Evolutionary conservation across 2,888 invertebrate genomes (phyloP), one percentile per base, ranked within the genome.

Genomic region (Arenicola marina): DNA sequence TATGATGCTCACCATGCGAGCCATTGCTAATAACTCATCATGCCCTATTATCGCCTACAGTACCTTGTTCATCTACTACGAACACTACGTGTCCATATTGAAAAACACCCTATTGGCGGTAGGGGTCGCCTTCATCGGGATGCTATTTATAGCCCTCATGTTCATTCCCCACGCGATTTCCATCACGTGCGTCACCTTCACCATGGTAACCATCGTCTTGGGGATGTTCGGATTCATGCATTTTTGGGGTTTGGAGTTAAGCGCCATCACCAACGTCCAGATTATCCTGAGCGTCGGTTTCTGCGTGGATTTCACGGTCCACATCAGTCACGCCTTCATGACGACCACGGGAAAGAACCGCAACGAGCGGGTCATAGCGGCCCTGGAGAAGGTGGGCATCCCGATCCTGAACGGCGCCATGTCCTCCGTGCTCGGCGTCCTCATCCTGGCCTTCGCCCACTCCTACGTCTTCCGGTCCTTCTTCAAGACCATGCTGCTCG

Each of bases 401-500:
- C 71, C 71, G 3, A 71, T 71, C 33, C 57, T 71, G 28, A 70
- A 70, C 29, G 66, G 68, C 21, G 63, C 68, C 11, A 32, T 70
- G 31, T 63, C 71, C 0, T 65, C 66, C 2, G 93, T 96, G 54
- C 85, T 95, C 1, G 95, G 95, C 63, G 90, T 95, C 29, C 86
- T 92, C 0, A 93, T 95, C 0, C 84, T 96, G 2, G 87, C 94
- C 26, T 86, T 95, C 34, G 94, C 95, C 0, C 91, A 93, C 73
- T 95, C 95, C 71, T 96, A 96, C 81, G 94, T 96, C 59, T 95
- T 95, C 83, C 87, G 91, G 31, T 95, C 95, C 0, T 96, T 96
- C 87, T 96, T 96, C 86, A 95, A 96, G 86, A 95, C 95, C 89
- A 93, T 95, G 33, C 94, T 95, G 84, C 87, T 96, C 77, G 95